phyloP scores from a whole-genome alignment of 2,888 invertebrate genomes.

The Hyles lineata region DNA sequence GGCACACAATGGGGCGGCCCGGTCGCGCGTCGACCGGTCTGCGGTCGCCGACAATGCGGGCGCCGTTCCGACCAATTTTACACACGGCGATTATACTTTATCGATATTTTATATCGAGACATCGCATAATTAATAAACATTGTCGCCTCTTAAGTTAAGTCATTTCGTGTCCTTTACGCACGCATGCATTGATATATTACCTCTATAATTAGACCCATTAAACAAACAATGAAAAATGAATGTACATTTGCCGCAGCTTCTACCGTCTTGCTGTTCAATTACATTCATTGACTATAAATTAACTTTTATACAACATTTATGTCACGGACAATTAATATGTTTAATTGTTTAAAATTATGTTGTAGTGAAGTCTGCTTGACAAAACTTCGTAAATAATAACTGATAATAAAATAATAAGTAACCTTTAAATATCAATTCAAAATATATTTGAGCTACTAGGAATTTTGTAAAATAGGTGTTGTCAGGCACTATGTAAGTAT shows the following conservation, averaged over 20 bases:
- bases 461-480: too few species aligned
- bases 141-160: conserved; percentile 36
- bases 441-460: too few species aligned
- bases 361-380: not conserved
- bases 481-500: too few species aligned
- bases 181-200: conserved; percentile 13
- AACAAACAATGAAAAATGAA: conserved; percentile 24
- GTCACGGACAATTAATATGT: not conserved
- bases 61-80: conserved; percentile 57
- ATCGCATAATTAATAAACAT: conserved; percentile 58
- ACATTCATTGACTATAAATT: not conserved
- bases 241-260: conserved; percentile 7
- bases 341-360: not conserved
- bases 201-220: conserved; percentile 15
- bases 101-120: conserved; percentile 51
- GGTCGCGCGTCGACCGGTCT: conserved; percentile 40
- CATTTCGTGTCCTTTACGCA: conserved; percentile 18
- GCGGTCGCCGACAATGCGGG: conserved; percentile 67
- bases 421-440: too few species aligned
- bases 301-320: not conserved
- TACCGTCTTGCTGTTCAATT: not conserved
- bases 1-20: conserved; percentile 55
- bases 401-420: not conserved
- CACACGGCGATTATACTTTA: conserved; percentile 64
- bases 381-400: not conserved